Base-by-base conservation (phyloP, 2,113 vertebrate genomes). In the Pampusana beccarii region DNA sequence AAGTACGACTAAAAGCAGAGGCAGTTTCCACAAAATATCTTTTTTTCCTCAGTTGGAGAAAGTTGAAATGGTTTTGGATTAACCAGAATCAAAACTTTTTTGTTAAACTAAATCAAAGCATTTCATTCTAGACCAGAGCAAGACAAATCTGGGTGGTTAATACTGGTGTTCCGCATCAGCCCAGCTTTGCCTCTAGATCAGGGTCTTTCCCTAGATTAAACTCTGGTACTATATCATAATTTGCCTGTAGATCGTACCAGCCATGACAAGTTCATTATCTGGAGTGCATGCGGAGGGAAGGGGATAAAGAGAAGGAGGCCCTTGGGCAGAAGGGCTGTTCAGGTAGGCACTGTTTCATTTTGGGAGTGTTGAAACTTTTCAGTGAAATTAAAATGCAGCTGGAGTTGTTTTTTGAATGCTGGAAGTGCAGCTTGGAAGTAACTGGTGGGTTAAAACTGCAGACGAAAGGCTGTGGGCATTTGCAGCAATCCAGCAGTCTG, bases 241-340 rank as follows among this genome's bases (percentile, higher is more conserved):
- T 56, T 67, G 16, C 31, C 26, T 28, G 28, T 10, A 58, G 56
- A 25, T 56, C 50, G 13, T 53, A 92, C 12, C 33, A 86, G 29
- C 44, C 29, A 17, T 56, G 48, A 20, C 6, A 34, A 74, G 3
- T 64, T 62, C 1, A 0, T n/a, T 33, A 38, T 4, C 53, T 84
- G 78, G 19, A 78, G 21, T 3, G 0, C 2, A 1, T 28, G 64
- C 0, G 0, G 71, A 62, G 31, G n/a, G 16, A 71, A 64, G 16
- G 20, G 51, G 31, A 13, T 11, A 23, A 77, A 21, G 21, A 18
- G 10, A 91, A 83, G 29, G 40, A 36, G 20, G 38, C 50, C 58
- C 40, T 33, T 29, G 46, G n/a, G 46, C 51, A 57, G 42, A 51
- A 11, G 0, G 1, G 38, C 31, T 6, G 2, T 72, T 88, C 84